These are phyloP conservation scores for Chloroclysta siterata DNA, from an alignment of 2,888 invertebrate species.

Conservation along the genomic window DNA sequence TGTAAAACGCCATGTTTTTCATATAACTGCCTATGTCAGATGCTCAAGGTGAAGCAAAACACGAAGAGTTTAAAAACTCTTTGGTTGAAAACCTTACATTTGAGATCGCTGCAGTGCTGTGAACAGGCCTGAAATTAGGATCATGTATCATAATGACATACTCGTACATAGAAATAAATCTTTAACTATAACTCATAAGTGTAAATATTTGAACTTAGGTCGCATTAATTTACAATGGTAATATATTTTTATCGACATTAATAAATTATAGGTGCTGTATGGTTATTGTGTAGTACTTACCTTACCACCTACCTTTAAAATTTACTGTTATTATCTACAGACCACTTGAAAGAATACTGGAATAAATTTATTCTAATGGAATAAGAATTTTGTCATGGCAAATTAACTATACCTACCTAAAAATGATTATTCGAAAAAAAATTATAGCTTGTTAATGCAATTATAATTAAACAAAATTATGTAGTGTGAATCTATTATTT, in stretches of 20 bases:
- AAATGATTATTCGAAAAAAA: constrained; percentile 13
- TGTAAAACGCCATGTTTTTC: constrained; percentile 33
- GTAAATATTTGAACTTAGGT: constrained; percentile 64
- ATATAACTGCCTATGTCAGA: not conserved
- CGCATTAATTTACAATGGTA: constrained; percentile 36
- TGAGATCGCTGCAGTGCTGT: constrained; percentile 27
- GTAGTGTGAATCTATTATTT: constrained; percentile 42
- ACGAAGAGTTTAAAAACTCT: not conserved
- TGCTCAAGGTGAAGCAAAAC: constrained; percentile 1
- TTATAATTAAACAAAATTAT: constrained; percentile 24
- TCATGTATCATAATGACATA: constrained; percentile 49
- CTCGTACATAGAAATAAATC: constrained; percentile 47
- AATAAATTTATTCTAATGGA: constrained; percentile 23
- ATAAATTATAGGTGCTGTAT: constrained; percentile 39
- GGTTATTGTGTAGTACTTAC: constrained; percentile 20
- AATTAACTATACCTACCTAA: constrained; percentile 1
- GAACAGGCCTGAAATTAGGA: constrained; percentile 49
- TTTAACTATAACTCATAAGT: constrained; percentile 64
- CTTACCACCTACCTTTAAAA: constrained; percentile 13
- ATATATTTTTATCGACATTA: constrained; percentile 32
- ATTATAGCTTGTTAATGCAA: constrained; percentile 35
- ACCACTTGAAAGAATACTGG: constrained; percentile 13
- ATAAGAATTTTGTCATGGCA: constrained; percentile 13
- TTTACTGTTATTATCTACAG: constrained; percentile 14
- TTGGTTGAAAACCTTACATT: not conserved